A percentile compares a stretch with the other conserved stretches of the same genome.
Conservation (phyloP, 2,113 vertebrate genomes). For the Silurus glanis region DNA sequence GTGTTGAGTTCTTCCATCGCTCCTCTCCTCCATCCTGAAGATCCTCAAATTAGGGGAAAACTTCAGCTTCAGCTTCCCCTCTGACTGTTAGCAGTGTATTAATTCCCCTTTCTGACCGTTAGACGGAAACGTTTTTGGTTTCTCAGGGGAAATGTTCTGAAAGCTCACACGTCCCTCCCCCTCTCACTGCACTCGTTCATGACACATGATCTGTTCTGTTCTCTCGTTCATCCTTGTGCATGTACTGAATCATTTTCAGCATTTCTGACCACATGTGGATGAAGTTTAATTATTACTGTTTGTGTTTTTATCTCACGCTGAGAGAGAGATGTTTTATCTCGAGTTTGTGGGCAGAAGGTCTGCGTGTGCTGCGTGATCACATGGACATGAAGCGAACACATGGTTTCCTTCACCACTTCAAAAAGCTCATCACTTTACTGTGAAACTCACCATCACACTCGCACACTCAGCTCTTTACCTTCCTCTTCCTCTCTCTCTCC, state of each 20-base stretch:
- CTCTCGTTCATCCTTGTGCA: not conserved
- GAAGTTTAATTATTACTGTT: not conserved
- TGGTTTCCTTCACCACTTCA: constrained; percentile 47
- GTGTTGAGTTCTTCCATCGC: not conserved
- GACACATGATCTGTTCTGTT: too few relatives aligned
- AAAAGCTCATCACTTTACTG: constrained; percentile 34
- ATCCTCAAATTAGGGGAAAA: not conserved
- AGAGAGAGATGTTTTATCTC: not conserved
- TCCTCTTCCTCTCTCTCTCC: constrained; percentile 24
- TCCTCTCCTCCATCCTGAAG: not conserved
- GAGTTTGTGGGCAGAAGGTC: not conserved
- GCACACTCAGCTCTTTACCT: constrained; percentile 25
- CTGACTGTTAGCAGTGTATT: not conserved
- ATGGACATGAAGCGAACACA: constrained; percentile 4
- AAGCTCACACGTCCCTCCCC: not conserved
- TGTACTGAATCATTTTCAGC: not conserved
- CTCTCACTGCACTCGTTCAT: constrained; percentile 20
- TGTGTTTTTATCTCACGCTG: not conserved
- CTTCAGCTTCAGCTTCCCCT: not conserved
- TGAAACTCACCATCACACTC: constrained; percentile 46
- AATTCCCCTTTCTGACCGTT: constrained; percentile 3
- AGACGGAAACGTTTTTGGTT: constrained; percentile 36
- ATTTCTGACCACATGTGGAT: not conserved
- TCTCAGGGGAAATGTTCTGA: constrained; percentile 10
- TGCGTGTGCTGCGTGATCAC: constrained; percentile 15